Evolutionary conservation across 2,113 vertebrate genomes (phyloP).

Genomic region (Chaetura pelagica): DNA sequence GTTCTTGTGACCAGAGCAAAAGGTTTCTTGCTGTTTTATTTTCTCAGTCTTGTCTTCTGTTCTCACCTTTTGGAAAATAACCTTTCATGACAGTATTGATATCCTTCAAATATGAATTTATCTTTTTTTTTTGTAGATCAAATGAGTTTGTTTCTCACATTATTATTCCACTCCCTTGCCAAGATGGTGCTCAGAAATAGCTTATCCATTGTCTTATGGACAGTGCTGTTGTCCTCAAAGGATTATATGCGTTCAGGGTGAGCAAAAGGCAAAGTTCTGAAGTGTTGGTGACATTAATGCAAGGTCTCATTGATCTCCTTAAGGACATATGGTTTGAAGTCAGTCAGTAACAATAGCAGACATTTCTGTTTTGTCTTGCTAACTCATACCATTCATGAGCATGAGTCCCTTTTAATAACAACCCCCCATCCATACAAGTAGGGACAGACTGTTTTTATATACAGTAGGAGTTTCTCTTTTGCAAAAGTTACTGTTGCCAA

Average conservation of each 20-base stretch:
- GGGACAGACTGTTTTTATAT: neutral
- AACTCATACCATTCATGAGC: neutral
- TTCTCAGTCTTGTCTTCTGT: neutral
- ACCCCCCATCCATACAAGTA: neutral
- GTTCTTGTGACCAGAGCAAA: neutral
- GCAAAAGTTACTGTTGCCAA: neutral
- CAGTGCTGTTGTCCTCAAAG: neutral
- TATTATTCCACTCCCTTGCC: neutral
- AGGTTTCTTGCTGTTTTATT: neutral
- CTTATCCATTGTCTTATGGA: neutral
- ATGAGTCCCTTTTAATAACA: neutral
- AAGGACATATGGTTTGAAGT: neutral
- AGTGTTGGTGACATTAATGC: neutral
- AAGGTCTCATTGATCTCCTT: neutral
- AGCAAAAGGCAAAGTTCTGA: neutral
- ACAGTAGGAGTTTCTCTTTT: neutral
- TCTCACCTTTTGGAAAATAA: neutral
- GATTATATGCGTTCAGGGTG: neutral
- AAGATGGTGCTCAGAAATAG: neutral
- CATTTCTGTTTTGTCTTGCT: neutral
- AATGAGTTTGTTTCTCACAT: neutral
- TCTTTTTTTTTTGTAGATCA: neutral
- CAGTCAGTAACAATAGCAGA: neutral
- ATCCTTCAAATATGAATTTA: neutral
- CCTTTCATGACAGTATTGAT: neutral